Conservation (phyloP, 2,888 invertebrate species). For the Scelioninae gen. 1 region DNA sequence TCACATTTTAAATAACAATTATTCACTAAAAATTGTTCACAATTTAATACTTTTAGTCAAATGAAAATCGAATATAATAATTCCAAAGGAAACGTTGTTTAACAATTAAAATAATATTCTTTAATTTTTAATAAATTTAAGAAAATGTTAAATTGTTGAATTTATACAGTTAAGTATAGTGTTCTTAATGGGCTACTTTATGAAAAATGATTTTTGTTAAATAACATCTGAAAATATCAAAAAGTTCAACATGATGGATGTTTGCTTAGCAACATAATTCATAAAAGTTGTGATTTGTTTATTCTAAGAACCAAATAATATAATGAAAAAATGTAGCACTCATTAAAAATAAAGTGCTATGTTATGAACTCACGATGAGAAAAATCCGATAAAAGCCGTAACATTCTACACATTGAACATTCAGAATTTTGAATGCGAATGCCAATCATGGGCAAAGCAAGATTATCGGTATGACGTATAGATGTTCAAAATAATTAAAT, state of each 20-base stretch:
- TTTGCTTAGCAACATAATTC: conserved; percentile 19
- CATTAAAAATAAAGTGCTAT: conserved; percentile 40
- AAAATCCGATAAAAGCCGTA: conserved; percentile 65
- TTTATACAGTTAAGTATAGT: no score
- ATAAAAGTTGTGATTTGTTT: conserved; percentile 11
- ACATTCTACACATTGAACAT: conserved; percentile 66
- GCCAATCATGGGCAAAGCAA: conserved; percentile 62
- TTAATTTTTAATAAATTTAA: no score
- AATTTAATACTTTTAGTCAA: no score
- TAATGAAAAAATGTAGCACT: conserved; percentile 32
- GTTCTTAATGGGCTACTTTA: no score
- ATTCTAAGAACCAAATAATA: conserved; percentile 17
- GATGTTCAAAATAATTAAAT: conserved; percentile 41
- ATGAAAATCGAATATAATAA: no score
- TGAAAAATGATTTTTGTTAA: no score
- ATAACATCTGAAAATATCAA: neutral
- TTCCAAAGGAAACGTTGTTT: no score
- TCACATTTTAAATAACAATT: no score
- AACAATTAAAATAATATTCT: no score
- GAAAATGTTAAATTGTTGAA: no score
- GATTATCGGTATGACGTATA: conserved; percentile 39
- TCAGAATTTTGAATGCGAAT: conserved; percentile 65
- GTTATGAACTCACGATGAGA: conserved; percentile 32
- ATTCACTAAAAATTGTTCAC: no score
- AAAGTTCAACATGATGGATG: conserved; percentile 4